Base-by-base conservation (phyloP, 2,888 invertebrate genomes). In the Phasia obesa region DNA sequence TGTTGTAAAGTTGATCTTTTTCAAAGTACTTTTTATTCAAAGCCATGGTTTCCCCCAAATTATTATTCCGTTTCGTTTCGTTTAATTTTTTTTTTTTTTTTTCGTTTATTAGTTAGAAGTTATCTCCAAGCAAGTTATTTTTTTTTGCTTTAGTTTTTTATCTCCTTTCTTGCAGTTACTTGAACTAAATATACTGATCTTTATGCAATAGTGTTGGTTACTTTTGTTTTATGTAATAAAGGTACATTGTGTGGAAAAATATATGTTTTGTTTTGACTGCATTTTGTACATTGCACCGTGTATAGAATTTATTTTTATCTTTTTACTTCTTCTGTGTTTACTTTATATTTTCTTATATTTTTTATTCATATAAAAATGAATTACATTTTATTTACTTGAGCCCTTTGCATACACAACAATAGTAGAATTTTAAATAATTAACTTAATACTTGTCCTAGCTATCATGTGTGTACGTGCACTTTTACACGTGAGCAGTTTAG, bases 221-320 rank as follows among this genome's bases (percentile, higher is more conserved):
- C 0, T 5, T 51, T 9, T 13, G 27, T 53, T 59, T 42, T 21
- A 7, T 17, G 49, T 35, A 59, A 59, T 44, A 65, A 71, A 65
- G 51, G 17, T 55, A 59, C 59, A 73, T 78, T 73, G 65, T 73
- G 65, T 53, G 67, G 53, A 67, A 73, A 59, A 67, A 2, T 53
- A 53, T 53, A 53, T 5, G 42, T 71, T 67, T 60, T 71, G 2
- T 64, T 65, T 21, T 55, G 6, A n/a, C 21, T 44, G 59, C 51
- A 21, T 47, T 55, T 62, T 51, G 13, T 17, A 9, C 13, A 4
- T 35, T 44, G 35, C 38, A 21, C 47, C 47, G 5, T 17, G 13
- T n/a, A 2, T 25, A 15, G 4, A 44, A 31, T 23, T 27, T 35
- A 31, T 44, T 60, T 55, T 47, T 35, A 23, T 31, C 31, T 5